These are phyloP conservation scores for Patella depressa DNA, from an alignment of 2,888 invertebrate species.

Conservation along the genomic window DNA sequence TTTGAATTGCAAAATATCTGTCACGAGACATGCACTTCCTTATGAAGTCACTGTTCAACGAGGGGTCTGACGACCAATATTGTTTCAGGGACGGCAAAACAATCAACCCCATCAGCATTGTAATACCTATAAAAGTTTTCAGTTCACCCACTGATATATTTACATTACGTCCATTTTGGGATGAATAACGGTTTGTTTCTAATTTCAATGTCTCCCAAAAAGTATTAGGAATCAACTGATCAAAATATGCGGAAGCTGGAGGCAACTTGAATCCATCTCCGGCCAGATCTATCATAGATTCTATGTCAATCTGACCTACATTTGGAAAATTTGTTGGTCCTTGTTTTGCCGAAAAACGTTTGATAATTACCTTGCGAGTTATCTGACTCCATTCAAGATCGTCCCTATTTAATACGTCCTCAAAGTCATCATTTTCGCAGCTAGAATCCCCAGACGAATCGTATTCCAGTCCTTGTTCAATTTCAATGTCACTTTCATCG, in stretches of 20 bases:
- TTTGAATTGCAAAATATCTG: background rate
- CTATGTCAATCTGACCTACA: too few relatives aligned
- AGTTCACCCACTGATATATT: background rate
- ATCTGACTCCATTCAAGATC: background rate
- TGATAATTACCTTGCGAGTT: background rate
- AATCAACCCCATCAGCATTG: background rate
- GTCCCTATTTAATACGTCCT: background rate
- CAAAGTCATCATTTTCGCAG: background rate
- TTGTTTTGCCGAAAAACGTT: background rate
- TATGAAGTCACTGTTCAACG: background rate
- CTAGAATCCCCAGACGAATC: background rate
- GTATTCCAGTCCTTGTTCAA: background rate
- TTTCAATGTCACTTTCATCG: background rate
- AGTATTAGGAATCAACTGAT: background rate
- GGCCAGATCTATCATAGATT: background rate
- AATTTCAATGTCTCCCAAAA: conserved; percentile 6
- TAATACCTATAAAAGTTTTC: background rate
- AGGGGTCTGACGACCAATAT: background rate
- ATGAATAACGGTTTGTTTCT: background rate
- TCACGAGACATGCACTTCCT: background rate
- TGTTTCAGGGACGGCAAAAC: background rate
- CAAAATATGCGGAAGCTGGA: background rate
- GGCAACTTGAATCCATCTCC: background rate
- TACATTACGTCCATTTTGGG: background rate
- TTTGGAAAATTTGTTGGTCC: background rate